Evolutionary conservation across 2,113 vertebrate species (phyloP), one percentile per base, ranked within the genome.

Genomic region (Rhineura floridana): DNA sequence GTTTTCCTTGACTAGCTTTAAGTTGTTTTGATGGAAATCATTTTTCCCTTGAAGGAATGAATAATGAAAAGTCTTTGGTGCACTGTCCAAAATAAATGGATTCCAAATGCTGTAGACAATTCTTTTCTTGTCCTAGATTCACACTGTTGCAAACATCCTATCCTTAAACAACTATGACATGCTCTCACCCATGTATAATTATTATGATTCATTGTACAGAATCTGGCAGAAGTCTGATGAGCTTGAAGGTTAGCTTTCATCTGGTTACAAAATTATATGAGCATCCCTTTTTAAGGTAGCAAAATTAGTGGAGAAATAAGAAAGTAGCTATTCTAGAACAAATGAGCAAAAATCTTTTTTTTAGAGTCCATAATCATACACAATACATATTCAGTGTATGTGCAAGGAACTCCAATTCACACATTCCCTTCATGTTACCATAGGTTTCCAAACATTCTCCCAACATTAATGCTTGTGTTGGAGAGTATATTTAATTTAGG

Each of bases 201-300:
- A 95, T 90, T 92, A 91, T 91, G 91, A 94, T 81, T 91, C 93
- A 92, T 33, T 87, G 88, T 87, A 87, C 78, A 48, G 88, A 81
- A 2, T 86, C 89, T 90, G 92, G 87, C 42, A 28, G 63, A 91
- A 91, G 81, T 89, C 82, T 92, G 83, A 90, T 72, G 86, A 87
- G 85, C 75, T 91, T 94, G 91, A 95, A 95, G 83, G 91, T 90
- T 89, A 92, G 90, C 85, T 89, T 94, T 87, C 81, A 83, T 83
- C 87, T 91, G 87, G 86, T 93, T 94, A 93, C 91, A 72, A 93
- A 91, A 93, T 81, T 62, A 82, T 86, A 55, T 88, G 83, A 93
- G 92, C 89, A 91, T 89, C 67, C 42, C 50, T 88, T 81, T 83
- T 79, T 70, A 87, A 83, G 55, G 86, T 62, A 93, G 87, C 79